Conservation (phyloP, 1,140 invertebrate species). For the Diorhabda carinulata region DNA sequence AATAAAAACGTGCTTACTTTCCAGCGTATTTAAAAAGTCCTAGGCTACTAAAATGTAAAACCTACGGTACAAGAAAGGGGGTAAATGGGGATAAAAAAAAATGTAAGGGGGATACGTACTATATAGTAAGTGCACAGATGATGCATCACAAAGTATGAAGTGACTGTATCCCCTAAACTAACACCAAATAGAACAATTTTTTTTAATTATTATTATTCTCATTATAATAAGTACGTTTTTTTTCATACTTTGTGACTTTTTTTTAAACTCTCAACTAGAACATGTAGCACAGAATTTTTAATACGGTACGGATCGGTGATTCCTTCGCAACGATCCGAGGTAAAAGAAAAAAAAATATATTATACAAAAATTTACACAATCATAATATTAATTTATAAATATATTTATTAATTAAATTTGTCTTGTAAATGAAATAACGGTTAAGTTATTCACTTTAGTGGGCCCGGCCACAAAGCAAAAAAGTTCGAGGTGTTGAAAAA, state of each 20-base stretch:
- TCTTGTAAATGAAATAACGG: slow-evolving; percentile 45
- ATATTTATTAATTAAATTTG: slow-evolving; percentile 45
- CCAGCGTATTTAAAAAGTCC: slow-evolving; percentile 29
- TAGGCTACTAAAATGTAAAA: slow-evolving; percentile 34
- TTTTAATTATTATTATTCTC: slow-evolving; percentile 12
- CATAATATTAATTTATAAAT: slow-evolving; percentile 44
- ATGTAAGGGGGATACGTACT: slow-evolving; percentile 36
- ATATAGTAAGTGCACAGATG: slow-evolving; percentile 41
- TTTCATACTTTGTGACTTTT: slow-evolving; percentile 45
- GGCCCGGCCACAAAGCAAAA: slow-evolving; percentile 45
- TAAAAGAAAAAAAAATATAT: slow-evolving; percentile 42
- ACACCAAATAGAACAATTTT: slow-evolving; percentile 31
- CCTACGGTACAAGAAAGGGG: slow-evolving; percentile 32
- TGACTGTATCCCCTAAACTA: slow-evolving; percentile 36
- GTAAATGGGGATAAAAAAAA: slow-evolving; percentile 18
- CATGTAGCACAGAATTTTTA: slow-evolving; percentile 39
- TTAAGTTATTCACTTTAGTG: slow-evolving; percentile 46
- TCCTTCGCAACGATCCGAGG: slow-evolving; percentile 9
- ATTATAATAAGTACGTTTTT: slow-evolving; percentile 27
- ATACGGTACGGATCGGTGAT: slow-evolving; percentile 23
- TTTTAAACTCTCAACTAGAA: slow-evolving; percentile 33
- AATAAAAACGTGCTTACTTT: slow-evolving; percentile 26
- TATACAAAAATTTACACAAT: slow-evolving; percentile 49
- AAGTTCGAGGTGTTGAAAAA: slow-evolving; percentile 41
- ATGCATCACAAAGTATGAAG: slow-evolving; percentile 43